These are phyloP conservation scores for Tachycineta bicolor DNA, from an alignment of 2,113 vertebrate species.

Conservation along the genomic window DNA sequence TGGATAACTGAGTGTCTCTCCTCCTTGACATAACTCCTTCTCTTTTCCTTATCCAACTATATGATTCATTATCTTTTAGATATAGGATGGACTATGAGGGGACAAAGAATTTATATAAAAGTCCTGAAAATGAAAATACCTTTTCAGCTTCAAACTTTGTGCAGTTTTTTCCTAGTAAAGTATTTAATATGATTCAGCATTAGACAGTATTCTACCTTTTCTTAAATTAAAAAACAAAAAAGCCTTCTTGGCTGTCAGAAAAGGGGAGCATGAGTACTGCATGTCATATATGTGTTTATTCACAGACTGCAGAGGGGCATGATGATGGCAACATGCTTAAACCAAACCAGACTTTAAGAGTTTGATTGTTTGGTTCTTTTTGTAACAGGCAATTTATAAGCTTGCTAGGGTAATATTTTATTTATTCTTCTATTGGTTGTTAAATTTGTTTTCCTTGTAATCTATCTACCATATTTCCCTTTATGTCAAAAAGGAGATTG, in stretches of 20 bases:
- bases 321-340: background rate
- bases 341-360: background rate
- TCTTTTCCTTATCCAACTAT: background rate
- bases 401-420: background rate
- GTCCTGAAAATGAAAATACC: background rate
- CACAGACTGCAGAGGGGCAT: background rate
- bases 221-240: background rate
- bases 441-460: background rate
- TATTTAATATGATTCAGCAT: slow-evolving; percentile 21
- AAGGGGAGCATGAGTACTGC: background rate
- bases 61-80: background rate
- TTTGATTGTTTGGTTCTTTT: background rate
- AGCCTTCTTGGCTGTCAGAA: background rate
- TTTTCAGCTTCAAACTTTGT: background rate
- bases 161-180: background rate
- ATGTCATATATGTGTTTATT: background rate
- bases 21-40: background rate
- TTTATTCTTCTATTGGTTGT: background rate
- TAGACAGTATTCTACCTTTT: background rate
- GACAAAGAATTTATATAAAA: background rate
- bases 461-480: background rate
- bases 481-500: background rate
- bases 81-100: background rate
- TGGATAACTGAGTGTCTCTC: background rate
- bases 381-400: background rate